phyloP scores from a whole-genome alignment of 2,888 invertebrate species.

The Caenorhabditis sp. region DNA sequence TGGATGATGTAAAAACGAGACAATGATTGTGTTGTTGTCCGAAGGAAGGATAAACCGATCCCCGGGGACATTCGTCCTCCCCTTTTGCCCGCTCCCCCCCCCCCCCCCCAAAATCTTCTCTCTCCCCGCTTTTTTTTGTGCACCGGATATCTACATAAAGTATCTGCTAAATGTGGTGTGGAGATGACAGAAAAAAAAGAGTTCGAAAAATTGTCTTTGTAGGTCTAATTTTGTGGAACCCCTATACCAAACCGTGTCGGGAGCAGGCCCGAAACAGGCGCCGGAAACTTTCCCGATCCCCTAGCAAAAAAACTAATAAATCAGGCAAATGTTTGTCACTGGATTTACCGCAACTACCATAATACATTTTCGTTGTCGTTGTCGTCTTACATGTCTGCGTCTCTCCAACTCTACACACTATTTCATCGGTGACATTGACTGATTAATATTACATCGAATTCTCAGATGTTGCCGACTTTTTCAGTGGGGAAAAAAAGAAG shows the following conservation, averaged over 20 bases:
- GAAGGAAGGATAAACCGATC: background rate
- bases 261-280: too few relatives aligned
- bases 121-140: background rate
- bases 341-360: background rate
- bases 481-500: constrained; percentile 1
- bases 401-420: background rate
- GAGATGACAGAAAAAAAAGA: background rate
- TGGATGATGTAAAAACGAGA: background rate
- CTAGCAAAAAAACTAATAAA: background rate
- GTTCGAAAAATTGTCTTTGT: too few relatives aligned
- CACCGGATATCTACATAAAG: background rate
- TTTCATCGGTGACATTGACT: background rate
- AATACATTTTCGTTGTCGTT: background rate
- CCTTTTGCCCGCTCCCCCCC: too few relatives aligned
- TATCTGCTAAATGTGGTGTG: background rate
- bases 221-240: too few relatives aligned
- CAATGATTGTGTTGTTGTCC: background rate
- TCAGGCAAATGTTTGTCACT: background rate
- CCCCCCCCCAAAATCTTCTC: background rate
- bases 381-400: background rate
- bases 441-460: background rate
- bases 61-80: background rate
- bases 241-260: too few relatives aligned
- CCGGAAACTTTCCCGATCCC: too few relatives aligned
- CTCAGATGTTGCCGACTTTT: background rate